A percentile compares a stretch with the other conserved stretches of the same genome.
phyloP scores from a whole-genome alignment of 2,888 invertebrate species.

The Eupithecia pulchellata region DNA sequence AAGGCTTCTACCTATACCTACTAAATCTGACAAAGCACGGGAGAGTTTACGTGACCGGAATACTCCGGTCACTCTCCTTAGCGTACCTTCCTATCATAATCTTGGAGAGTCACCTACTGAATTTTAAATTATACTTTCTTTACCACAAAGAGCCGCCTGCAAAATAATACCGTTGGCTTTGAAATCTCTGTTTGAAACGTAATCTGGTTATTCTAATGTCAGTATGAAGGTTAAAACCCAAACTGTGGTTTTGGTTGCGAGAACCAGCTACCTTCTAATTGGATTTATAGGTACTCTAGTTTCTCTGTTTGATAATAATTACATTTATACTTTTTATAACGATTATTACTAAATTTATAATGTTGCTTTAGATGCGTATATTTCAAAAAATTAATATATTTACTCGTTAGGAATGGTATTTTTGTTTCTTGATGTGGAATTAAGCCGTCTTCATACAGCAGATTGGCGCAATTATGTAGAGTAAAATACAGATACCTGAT shows the following conservation, averaged over 20 bases:
- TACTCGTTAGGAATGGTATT: neutral
- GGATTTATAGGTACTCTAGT: conserved; percentile 12
- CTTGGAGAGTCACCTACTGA: conserved; percentile 63
- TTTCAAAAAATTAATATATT: too few species aligned
- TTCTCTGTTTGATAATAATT: conserved; percentile 11
- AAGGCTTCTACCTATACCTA: conserved; percentile 58
- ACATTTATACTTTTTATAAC: neutral
- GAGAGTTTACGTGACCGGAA: conserved; percentile 71
- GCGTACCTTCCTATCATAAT: conserved; percentile 68
- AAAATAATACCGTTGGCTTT: conserved; percentile 35
- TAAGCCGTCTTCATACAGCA: too few species aligned
- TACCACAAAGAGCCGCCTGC: conserved; percentile 48
- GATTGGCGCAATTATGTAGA: too few species aligned
- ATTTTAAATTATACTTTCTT: conserved; percentile 67
- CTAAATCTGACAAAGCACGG: conserved; percentile 72
- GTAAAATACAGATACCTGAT: neutral
- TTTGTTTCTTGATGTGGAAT: neutral
- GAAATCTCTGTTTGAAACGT: conserved; percentile 16
- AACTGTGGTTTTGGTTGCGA: conserved; percentile 7
- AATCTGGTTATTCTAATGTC: conserved; percentile 34
- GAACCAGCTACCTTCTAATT: conserved; percentile 23
- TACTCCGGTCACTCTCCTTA: conserved; percentile 55
- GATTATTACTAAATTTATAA: neutral
- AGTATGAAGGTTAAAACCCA: conserved; percentile 22
- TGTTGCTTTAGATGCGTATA: too few species aligned